A percentile compares a stretch with the other conserved stretches of the same genome.
Conservation (phyloP, 35 echinoderm and acorn worm species). For the Patiria miniata region DNA sequence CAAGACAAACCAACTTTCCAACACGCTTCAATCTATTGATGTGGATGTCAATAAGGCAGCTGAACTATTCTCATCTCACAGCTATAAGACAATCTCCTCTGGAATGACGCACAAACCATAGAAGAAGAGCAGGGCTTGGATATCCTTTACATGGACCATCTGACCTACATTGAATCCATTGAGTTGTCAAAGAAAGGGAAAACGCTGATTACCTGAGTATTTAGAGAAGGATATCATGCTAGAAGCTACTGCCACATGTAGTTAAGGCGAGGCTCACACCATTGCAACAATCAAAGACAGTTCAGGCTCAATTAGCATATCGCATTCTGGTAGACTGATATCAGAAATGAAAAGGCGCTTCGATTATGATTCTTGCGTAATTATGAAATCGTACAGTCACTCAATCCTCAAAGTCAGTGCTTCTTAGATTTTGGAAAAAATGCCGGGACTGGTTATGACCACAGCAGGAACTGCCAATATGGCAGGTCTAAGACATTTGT, state of each 20-base stretch:
- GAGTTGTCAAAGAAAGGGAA: background rate
- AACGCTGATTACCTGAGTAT: background rate
- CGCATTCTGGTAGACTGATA: conserved; percentile 50
- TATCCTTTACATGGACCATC: background rate
- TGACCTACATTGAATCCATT: too few relatives aligned
- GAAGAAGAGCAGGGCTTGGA: background rate
- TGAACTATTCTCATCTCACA: conserved; percentile 44
- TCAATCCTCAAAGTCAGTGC: conserved; percentile 32
- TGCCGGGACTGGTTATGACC: too few relatives aligned
- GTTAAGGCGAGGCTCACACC: background rate
- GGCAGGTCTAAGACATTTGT: conserved; percentile 39
- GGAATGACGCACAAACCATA: background rate
- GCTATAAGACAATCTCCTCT: conserved; percentile 45
- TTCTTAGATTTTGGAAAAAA: conserved; percentile 38
- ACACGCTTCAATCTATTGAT: conserved; percentile 53
- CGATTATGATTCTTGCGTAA: conserved; percentile 29
- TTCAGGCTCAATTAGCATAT: conserved; percentile 50
- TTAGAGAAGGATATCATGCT: background rate
- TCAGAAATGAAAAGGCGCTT: conserved; percentile 50
- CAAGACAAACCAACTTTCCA: conserved; percentile 55
- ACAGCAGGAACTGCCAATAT: conserved; percentile 36
- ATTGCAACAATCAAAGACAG: conserved; percentile 8
- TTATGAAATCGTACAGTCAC: conserved; percentile 47
- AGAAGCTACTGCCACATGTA: background rate
- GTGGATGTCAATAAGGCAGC: conserved; percentile 46